These are phyloP conservation scores for Diachasmimorpha longicaudata DNA, from an alignment of 1,140 invertebrate genomes.

Conservation along the genomic window DNA sequence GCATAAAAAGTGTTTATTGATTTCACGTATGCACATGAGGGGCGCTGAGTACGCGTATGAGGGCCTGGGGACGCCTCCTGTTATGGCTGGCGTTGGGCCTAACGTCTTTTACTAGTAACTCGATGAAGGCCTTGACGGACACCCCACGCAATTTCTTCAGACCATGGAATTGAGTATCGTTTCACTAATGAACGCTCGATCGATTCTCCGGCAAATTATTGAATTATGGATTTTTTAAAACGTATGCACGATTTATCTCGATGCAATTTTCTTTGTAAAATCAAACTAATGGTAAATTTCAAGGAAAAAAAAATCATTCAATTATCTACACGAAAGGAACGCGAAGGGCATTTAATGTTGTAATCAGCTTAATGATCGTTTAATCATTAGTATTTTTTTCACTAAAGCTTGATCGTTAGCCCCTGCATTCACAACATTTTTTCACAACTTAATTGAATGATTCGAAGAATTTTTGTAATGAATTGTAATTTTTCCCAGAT, in stretches of 20 bases:
- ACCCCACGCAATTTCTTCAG: constrained; percentile 36
- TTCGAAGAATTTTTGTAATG: too few species aligned
- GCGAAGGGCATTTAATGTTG: too few species aligned
- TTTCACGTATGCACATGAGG: background rate
- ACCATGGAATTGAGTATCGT: constrained; percentile 16
- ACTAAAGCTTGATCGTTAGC: background rate
- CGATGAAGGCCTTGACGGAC: constrained; percentile 46
- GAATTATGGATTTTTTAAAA: too few species aligned
- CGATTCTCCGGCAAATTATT: background rate
- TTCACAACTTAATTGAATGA: background rate
- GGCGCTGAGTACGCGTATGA: too few species aligned
- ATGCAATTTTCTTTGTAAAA: too few species aligned
- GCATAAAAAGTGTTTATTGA: background rate
- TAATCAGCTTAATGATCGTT: too few species aligned
- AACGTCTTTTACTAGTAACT: constrained; percentile 28
- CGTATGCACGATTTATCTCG: too few species aligned
- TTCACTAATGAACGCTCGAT: constrained; percentile 36
- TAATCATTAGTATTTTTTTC: too few species aligned
- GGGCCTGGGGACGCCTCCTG: background rate
- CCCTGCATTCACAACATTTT: background rate
- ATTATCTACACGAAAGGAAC: too few species aligned
- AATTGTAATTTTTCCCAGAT: background rate
- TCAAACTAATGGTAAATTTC: too few species aligned
- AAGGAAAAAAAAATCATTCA: too few species aligned
- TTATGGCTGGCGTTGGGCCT: constrained; percentile 25